These are phyloP conservation scores for Gymnocypris eckloni DNA, from an alignment of 2,797 vertebrate species.

Conservation along the genomic window DNA sequence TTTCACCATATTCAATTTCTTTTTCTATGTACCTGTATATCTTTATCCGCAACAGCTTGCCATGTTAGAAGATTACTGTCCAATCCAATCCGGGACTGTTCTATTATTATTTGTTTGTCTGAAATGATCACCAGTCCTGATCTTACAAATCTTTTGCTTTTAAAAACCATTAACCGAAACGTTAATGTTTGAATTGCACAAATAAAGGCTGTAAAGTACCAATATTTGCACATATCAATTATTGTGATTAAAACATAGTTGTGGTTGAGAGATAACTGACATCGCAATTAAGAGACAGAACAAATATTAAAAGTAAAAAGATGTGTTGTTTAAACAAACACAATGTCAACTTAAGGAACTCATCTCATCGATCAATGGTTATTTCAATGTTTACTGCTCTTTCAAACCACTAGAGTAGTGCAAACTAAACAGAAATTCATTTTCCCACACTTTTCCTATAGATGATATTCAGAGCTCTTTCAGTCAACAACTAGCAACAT, in stretches of 20 bases:
- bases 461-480: neutral
- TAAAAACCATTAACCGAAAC: neutral
- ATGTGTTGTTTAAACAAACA: neutral
- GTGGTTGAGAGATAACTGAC: neutral
- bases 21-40: too few species aligned
- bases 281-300: neutral
- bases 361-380: neutral
- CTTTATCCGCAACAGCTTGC: neutral
- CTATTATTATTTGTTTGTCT: neutral
- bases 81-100: neutral
- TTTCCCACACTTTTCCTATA: conserved; percentile 12
- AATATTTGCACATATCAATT: neutral
- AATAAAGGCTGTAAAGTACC: neutral
- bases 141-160: neutral
- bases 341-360: neutral
- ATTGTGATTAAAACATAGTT: neutral
- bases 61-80: neutral
- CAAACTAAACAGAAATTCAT: neutral
- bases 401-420: neutral
- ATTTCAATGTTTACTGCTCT: neutral
- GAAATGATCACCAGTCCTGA: neutral
- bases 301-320: neutral
- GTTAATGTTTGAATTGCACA: neutral
- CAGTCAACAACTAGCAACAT: neutral
- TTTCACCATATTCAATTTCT: too few species aligned